These are phyloP conservation scores for Brenthis daphne DNA, from an alignment of 2,888 invertebrate genomes.

Conservation along the genomic window DNA sequence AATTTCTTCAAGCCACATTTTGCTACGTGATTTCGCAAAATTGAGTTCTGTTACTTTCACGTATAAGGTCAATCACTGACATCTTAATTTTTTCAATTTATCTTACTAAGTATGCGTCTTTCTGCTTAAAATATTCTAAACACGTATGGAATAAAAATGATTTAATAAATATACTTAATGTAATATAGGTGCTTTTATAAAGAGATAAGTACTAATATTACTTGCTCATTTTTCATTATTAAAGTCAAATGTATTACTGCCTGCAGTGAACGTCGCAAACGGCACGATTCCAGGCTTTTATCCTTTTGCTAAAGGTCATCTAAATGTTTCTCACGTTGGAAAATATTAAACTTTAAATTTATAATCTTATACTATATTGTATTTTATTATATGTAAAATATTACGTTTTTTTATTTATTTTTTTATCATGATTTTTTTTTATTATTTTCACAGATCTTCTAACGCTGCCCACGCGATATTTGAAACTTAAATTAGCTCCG, in stretches of 20 bases:
- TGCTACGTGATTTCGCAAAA: conserved; percentile 11
- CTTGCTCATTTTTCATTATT: conserved; percentile 12
- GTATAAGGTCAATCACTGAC: conserved; percentile 3
- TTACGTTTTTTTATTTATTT: too few relatives aligned
- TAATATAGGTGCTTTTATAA: conserved; percentile 2
- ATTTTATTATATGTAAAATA: too few relatives aligned
- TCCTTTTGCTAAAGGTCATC: conserved; percentile 14
- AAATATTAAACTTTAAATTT: conserved; percentile 4
- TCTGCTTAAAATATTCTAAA: neutral
- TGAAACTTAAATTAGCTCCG: too few relatives aligned
- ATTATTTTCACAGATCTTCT: too few relatives aligned
- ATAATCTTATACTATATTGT: neutral
- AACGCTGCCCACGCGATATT: too few relatives aligned
- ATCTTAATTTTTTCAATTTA: neutral
- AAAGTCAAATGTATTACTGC: neutral
- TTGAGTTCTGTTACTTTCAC: neutral
- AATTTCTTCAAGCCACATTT: neutral
- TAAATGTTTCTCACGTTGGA: conserved; percentile 9
- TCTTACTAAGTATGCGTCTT: neutral
- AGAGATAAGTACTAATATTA: neutral
- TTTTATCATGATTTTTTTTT: too few relatives aligned
- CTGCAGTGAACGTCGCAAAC: conserved; percentile 10
- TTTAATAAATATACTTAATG: neutral
- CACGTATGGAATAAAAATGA: neutral
- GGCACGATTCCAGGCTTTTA: conserved; percentile 6